These are phyloP conservation scores for Goniozus legneri DNA, from an alignment of 1,140 invertebrate genomes.

Conservation along the genomic window DNA sequence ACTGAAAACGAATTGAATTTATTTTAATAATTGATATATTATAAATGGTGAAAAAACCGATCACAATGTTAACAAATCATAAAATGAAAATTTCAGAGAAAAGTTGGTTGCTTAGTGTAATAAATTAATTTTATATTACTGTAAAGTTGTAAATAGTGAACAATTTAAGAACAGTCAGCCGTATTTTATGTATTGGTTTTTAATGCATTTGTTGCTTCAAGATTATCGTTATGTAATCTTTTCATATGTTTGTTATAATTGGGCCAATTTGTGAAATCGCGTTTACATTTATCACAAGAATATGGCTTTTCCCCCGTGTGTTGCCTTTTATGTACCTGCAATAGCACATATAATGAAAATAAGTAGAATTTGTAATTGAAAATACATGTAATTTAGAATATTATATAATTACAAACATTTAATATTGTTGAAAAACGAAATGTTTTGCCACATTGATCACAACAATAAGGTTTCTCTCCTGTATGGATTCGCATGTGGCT, in stretches of 20 bases:
- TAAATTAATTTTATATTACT: no score
- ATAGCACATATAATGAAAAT: conserved; percentile 12
- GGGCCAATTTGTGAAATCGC: conserved; percentile 65
- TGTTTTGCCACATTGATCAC: conserved; percentile 61
- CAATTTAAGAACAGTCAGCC: no score
- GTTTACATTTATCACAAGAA: conserved; percentile 58
- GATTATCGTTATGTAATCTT: conserved; percentile 58
- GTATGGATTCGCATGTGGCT: conserved; percentile 65
- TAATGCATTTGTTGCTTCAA: no score
- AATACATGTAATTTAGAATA: not conserved
- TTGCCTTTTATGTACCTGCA: conserved; percentile 57
- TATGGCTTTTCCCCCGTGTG: conserved; percentile 64
- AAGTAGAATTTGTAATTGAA: conserved; percentile 2
- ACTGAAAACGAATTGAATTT: no score
- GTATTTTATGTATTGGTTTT: no score
- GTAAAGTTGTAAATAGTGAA: no score
- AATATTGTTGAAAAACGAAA: conserved; percentile 61
- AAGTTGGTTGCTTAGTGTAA: no score
- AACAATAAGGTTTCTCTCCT: conserved; percentile 69
- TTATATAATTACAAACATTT: conserved; percentile 44
- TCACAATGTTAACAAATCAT: no score
- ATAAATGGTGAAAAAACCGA: no score
- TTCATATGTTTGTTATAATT: conserved; percentile 69
- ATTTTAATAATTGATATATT: no score
- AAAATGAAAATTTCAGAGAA: no score